A percentile compares a stretch with the other conserved stretches of the same genome.
Evolutionary conservation across 1,140 invertebrate genomes (phyloP).

Genomic region (Aphelenchoides besseyi): DNA sequence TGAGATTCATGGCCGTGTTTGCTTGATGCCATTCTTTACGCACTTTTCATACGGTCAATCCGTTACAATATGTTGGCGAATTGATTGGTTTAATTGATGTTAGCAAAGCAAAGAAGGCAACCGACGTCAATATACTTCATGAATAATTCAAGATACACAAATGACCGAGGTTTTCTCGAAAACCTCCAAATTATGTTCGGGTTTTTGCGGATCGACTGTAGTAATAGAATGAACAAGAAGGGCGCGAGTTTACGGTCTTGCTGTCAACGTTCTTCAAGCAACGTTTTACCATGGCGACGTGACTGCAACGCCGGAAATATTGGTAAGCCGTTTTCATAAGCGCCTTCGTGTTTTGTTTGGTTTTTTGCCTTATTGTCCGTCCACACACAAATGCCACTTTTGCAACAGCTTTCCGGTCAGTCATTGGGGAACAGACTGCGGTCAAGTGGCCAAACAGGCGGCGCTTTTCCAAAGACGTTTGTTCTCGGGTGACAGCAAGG

Average conservation of each 20-base stretch:
- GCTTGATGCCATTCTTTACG: background rate
- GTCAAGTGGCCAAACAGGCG: slow-evolving; percentile 4
- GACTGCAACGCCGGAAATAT: background rate
- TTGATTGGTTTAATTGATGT: background rate
- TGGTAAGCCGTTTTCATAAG: background rate
- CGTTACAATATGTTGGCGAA: background rate
- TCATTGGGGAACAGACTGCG: slow-evolving; percentile 5
- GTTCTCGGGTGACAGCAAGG: slow-evolving; percentile 1
- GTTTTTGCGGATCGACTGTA: too few species aligned
- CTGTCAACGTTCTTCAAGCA: background rate
- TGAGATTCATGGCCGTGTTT: background rate
- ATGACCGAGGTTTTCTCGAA: too few species aligned
- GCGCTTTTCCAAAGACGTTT: background rate
- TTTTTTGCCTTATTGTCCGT: background rate
- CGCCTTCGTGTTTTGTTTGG: background rate
- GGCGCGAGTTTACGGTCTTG: background rate
- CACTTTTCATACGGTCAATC: background rate
- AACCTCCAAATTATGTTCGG: too few species aligned
- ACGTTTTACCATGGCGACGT: background rate
- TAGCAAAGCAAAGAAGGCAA: background rate
- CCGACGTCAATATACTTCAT: background rate
- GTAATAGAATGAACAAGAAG: too few species aligned
- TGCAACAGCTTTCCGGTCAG: background rate
- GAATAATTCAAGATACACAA: background rate
- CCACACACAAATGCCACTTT: background rate